Evolutionary conservation across 2,113 vertebrate genomes (phyloP), one percentile per base, ranked within the genome.

Genomic region (Arothron firmamentum): DNA sequence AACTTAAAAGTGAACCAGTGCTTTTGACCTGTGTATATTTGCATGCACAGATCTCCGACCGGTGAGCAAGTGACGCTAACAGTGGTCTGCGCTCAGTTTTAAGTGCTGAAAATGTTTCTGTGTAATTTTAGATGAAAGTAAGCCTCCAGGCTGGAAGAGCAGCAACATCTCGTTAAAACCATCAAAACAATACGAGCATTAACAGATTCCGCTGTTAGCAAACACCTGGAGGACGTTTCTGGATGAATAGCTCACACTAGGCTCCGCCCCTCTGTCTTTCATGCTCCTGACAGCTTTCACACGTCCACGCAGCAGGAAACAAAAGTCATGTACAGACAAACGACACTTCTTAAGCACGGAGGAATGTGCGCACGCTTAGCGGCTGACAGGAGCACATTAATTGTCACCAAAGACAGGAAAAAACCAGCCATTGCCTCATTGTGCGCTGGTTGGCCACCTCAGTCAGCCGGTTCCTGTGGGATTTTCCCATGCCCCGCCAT

Each of bases 401-500:
- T 89, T 90, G 86, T 71, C 74, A 81, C 79, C n/a, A 50, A 17
- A 43, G 52, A 34, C 14, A 34, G 5, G 23, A 49, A 15, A 61
- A 62, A 60, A 73, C 74, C 68, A 49, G 58, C 81, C 81, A 78
- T 84, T 80, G 80, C 78, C 81, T 85, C 80, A 85, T 88, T 85
- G 90, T 90, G 52, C 67, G 65, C 88, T 80, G 74, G 76, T 80
- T 87, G 83, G 85, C 74, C 55, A 75, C 79, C 78, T 80, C 71
- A 85, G 71, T 79, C 69, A 52, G 54, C 55, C n/a, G 61, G 62
- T 77, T 83, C 70, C 77, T 63, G 75, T 72, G 78, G 81, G 77
- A 79, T 80, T 89, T 92, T 92, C 91, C 91, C 91, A 92, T 88
- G 91, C 90, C 90, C 91, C 58, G 71, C 85, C 88, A 91, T 89